Conservation (phyloP, 2,113 vertebrate species). For the Microcebus lehilahytsara region DNA sequence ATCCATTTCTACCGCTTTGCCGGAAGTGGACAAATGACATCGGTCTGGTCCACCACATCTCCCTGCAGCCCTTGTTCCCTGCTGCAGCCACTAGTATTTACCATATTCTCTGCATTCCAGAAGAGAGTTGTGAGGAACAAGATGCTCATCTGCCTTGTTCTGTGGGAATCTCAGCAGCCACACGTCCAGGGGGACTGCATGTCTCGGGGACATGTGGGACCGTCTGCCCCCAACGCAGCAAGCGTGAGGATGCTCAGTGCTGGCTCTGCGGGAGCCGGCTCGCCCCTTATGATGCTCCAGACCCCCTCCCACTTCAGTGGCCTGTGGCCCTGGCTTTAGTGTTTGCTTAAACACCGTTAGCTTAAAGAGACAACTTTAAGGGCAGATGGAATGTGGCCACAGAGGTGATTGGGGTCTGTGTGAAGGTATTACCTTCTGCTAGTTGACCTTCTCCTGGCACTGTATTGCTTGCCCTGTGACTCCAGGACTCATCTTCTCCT, state of each 20-base stretch:
- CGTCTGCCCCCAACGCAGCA: constrained; percentile 59
- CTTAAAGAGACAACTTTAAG: constrained; percentile 4
- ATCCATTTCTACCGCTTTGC: not conserved
- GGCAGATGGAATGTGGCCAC: not conserved
- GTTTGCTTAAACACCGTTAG: constrained; percentile 49
- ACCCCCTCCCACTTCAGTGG: not conserved
- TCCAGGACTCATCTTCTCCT: not conserved
- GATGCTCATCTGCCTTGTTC: constrained; percentile 72
- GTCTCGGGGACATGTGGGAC: constrained; percentile 69
- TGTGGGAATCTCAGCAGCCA: constrained; percentile 75
- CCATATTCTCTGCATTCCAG: constrained; percentile 79
- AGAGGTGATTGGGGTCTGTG: not conserved
- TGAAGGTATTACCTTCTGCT: not conserved
- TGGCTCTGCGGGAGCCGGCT: not conserved
- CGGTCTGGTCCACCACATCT: constrained; percentile 9
- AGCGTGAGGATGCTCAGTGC: constrained; percentile 34
- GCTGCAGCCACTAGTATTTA: constrained; percentile 71
- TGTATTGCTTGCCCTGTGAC: not conserved
- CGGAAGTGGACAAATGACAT: constrained; percentile 73
- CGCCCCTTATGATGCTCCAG: not conserved
- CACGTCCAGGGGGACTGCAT: constrained; percentile 60
- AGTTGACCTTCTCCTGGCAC: not conserved
- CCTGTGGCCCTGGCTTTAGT: not conserved
- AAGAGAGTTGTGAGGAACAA: constrained; percentile 70
- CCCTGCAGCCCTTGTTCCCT: constrained; percentile 58